Conservation (phyloP, 2,113 vertebrate genomes). For the Mesembrinibis cayennensis region DNA sequence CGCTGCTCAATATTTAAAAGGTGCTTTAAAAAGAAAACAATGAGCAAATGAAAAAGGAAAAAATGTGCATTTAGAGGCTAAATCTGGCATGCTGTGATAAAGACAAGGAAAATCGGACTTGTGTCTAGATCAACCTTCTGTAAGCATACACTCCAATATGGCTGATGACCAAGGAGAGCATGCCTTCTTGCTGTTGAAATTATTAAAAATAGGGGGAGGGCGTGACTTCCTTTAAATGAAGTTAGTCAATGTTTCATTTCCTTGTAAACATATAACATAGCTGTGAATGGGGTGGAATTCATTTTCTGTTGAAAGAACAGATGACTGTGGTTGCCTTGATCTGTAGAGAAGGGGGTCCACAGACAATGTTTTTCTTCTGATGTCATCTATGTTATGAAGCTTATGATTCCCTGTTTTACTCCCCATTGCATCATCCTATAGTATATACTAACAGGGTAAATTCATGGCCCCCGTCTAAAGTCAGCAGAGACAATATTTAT, state of each 20-base stretch:
- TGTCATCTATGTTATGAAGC: not conserved
- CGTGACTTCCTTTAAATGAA: not conserved
- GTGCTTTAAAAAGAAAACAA: not conserved
- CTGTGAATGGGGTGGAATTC: not conserved
- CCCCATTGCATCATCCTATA: not conserved
- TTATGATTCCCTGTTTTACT: not conserved
- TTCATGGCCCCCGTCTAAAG: not conserved
- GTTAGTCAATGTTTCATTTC: not conserved
- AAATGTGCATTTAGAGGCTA: not conserved
- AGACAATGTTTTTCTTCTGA: not conserved
- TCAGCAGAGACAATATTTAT: not conserved
- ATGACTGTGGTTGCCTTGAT: not conserved
- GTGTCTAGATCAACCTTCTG: not conserved
- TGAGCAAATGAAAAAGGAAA: not conserved
- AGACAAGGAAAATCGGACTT: not conserved
- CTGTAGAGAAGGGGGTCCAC: not conserved
- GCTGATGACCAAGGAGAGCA: not conserved
- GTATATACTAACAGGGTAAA: not conserved
- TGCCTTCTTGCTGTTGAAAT: not conserved
- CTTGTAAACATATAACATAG: not conserved
- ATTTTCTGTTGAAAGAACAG: not conserved
- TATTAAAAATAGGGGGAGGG: not conserved
- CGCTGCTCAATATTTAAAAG: not conserved
- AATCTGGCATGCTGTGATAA: not conserved
- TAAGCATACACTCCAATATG: not conserved